Evolutionary conservation across 2,888 invertebrate genomes (phyloP).

Genomic region (Lymantria dispar): DNA sequence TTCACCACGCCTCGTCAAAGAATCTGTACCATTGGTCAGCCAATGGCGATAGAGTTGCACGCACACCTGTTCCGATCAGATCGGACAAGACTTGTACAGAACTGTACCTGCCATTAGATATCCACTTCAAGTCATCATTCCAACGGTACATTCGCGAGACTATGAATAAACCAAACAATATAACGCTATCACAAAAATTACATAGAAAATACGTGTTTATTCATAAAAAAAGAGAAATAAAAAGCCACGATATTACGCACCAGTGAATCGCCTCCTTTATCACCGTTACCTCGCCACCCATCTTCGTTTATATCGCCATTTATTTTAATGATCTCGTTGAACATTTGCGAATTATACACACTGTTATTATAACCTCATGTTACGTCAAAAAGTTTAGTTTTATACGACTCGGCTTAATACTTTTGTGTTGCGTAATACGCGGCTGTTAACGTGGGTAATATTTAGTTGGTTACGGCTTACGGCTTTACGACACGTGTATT

Average conservation of each 20-base stretch:
- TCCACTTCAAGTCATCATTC: too few species aligned
- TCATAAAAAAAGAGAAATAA: not conserved
- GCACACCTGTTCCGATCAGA: too few species aligned
- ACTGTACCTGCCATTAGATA: too few species aligned
- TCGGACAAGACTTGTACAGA: too few species aligned
- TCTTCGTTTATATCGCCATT: constrained; percentile 15
- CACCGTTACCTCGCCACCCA: constrained; percentile 3
- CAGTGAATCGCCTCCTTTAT: constrained; percentile 5
- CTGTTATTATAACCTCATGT: constrained; percentile 12
- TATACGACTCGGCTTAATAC: constrained; percentile 5
- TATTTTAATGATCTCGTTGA: constrained; percentile 31
- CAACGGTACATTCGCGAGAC: too few species aligned
- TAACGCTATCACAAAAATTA: not conserved
- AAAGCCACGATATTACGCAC: not conserved
- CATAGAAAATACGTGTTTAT: not conserved
- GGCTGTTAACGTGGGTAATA: not conserved
- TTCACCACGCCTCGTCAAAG: too few species aligned
- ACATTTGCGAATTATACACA: constrained; percentile 25
- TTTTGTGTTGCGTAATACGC: not conserved
- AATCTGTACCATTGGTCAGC: too few species aligned
- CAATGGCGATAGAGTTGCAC: too few species aligned
- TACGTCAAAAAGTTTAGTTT: constrained; percentile 24
- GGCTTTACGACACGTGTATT: too few species aligned
- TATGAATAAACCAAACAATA: not conserved
- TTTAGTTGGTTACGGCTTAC: not conserved